Evolutionary conservation across 2,113 vertebrate genomes (phyloP).

Genomic region (Pogonocichla stellata): DNA sequence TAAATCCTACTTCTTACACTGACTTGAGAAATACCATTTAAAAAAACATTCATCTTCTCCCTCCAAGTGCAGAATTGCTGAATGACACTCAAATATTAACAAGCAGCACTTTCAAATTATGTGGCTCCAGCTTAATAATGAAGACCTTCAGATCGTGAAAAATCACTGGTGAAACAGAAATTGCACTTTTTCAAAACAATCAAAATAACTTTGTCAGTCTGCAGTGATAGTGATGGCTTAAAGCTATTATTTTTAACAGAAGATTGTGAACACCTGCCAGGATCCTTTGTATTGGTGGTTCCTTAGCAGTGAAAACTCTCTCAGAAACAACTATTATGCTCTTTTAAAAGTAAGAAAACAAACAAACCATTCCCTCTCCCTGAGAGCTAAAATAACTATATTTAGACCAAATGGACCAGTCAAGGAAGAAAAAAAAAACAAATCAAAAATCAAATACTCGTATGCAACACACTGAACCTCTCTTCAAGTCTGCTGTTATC

Average conservation of each 20-base stretch:
- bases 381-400: background rate
- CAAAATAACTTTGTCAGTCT: background rate
- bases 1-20: constrained; percentile 7
- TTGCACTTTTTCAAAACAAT: background rate
- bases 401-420: background rate
- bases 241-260: background rate
- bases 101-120: background rate
- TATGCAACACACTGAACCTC: background rate
- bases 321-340: background rate
- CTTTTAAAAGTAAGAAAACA: background rate
- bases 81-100: constrained; percentile 4
- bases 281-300: background rate
- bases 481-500: background rate
- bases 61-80: background rate
- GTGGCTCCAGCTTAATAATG: background rate
- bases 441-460: background rate
- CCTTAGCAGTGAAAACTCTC: background rate
- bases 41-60: background rate
- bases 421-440: no score
- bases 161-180: background rate
- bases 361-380: fast-evolving
- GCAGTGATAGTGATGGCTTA: background rate
- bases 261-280: background rate
- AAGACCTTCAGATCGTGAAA: background rate
- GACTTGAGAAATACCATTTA: constrained; percentile 12